These are phyloP conservation scores for Ceratosolen solmsi DNA, from an alignment of 1,140 invertebrate genomes.

Conservation along the genomic window DNA sequence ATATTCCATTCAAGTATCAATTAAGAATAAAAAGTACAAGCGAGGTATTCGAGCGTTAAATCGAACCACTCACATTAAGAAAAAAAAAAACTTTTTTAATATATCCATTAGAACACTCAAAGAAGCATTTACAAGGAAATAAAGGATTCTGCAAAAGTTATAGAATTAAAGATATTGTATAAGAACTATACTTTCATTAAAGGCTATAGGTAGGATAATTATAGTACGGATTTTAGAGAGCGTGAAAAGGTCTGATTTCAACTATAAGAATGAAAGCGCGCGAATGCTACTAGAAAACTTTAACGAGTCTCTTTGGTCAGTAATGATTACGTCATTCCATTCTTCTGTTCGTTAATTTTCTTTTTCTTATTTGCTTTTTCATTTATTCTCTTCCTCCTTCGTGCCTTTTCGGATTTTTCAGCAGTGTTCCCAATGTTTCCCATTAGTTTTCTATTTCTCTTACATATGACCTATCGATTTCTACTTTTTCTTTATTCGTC, in stretches of 20 bases:
- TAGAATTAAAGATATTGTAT: conserved; percentile 4
- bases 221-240: conserved; percentile 22
- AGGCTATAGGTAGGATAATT: conserved; percentile 39
- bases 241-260: conserved; percentile 44
- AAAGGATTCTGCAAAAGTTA: neutral
- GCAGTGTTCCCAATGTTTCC: conserved; percentile 3
- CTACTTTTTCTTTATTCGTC: conserved; percentile 33
- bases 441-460: conserved; percentile 32
- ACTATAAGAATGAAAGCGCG: neutral
- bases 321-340: conserved; percentile 51
- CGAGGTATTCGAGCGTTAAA: neutral
- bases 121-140: neutral
- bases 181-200: conserved; percentile 9
- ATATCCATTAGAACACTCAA: neutral
- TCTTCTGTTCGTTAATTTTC: conserved; percentile 34
- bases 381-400: neutral
- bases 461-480: conserved; percentile 48
- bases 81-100: neutral
- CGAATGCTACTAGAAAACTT: conserved; percentile 30
- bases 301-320: conserved; percentile 42
- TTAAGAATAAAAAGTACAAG: neutral
- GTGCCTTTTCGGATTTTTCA: too few relatives aligned
- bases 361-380: neutral
- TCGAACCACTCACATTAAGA: neutral
- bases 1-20: neutral